These are phyloP conservation scores for Ametastegia equiseti DNA, from an alignment of 2,888 invertebrate species.

Conservation along the genomic window DNA sequence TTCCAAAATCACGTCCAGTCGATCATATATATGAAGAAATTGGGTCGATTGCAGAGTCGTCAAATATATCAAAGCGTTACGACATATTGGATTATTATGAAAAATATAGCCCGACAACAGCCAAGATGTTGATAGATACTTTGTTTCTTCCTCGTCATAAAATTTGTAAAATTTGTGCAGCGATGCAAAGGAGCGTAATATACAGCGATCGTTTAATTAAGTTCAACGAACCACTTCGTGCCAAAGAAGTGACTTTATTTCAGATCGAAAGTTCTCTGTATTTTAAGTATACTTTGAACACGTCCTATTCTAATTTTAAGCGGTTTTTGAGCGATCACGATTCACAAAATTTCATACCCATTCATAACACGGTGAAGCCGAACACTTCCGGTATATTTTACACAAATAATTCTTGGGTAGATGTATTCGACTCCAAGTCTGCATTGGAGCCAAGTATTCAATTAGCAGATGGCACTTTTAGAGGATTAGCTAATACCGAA, in stretches of 20 bases:
- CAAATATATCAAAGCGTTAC: slow-evolving; percentile 50
- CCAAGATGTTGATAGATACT: slow-evolving; percentile 54
- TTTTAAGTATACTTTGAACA: slow-evolving; percentile 55
- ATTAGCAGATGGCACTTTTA: slow-evolving; percentile 52
- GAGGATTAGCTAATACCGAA: slow-evolving; percentile 57
- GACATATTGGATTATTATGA: slow-evolving; percentile 62
- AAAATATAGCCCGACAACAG: slow-evolving; percentile 56
- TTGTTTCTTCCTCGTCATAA: slow-evolving; percentile 53
- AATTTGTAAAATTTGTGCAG: slow-evolving; percentile 65
- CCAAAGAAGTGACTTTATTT: slow-evolving; percentile 62
- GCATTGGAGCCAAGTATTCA: slow-evolving; percentile 60
- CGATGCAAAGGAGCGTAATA: slow-evolving; percentile 59
- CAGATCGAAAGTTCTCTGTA: slow-evolving; percentile 60
- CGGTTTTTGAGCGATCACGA: slow-evolving; percentile 7
- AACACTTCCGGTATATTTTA: slow-evolving; percentile 66
- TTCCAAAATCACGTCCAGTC: slow-evolving; percentile 26
- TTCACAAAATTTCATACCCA: slow-evolving; percentile 64
- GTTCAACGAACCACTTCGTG: slow-evolving; percentile 59
- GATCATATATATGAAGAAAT: slow-evolving; percentile 66
- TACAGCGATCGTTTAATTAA: slow-evolving; percentile 70
- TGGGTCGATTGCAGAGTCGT: slow-evolving; percentile 49
- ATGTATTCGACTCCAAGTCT: slow-evolving; percentile 60
- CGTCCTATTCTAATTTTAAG: slow-evolving; percentile 39
- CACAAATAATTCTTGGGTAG: slow-evolving; percentile 50
- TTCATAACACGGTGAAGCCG: slow-evolving; percentile 63